These are phyloP conservation scores for Diglossa cyanea DNA, from an alignment of 2,797 vertebrate species.

Conservation along the genomic window DNA sequence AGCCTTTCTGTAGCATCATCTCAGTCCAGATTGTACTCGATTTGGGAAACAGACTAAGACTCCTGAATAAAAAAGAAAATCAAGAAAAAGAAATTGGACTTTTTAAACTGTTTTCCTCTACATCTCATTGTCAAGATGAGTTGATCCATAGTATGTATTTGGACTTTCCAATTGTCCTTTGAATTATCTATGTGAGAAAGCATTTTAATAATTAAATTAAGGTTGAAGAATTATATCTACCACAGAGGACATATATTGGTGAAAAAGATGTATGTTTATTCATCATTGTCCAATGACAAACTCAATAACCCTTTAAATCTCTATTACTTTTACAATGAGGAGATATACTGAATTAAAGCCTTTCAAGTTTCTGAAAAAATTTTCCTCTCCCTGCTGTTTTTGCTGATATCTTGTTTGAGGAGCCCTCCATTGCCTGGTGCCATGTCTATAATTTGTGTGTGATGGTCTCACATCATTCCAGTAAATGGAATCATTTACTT, in stretches of 20 bases:
- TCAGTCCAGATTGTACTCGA: not conserved
- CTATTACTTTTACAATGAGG: not conserved
- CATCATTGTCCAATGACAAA: not conserved
- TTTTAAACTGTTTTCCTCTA: not conserved
- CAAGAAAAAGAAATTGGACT: not conserved
- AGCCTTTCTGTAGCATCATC: not conserved
- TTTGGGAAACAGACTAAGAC: not conserved
- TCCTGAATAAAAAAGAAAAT: not conserved
- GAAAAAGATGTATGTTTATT: not conserved
- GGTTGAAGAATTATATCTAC: not conserved
- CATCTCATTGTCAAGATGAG: not conserved
- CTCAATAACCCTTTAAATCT: not conserved
- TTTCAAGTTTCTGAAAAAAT: not conserved
- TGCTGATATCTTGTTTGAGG: not conserved
- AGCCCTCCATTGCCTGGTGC: not conserved
- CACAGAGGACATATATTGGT: not conserved
- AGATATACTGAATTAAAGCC: not conserved
- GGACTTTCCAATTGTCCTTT: not conserved
- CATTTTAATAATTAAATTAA: not conserved
- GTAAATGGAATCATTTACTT: not conserved
- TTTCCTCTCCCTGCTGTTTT: not conserved
- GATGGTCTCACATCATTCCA: not conserved
- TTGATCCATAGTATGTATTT: not conserved
- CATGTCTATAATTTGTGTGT: not conserved
- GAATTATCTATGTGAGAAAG: not conserved